Evolutionary conservation across 2,113 vertebrate species (phyloP).

Genomic region (human (Homo sapiens)): DNA sequence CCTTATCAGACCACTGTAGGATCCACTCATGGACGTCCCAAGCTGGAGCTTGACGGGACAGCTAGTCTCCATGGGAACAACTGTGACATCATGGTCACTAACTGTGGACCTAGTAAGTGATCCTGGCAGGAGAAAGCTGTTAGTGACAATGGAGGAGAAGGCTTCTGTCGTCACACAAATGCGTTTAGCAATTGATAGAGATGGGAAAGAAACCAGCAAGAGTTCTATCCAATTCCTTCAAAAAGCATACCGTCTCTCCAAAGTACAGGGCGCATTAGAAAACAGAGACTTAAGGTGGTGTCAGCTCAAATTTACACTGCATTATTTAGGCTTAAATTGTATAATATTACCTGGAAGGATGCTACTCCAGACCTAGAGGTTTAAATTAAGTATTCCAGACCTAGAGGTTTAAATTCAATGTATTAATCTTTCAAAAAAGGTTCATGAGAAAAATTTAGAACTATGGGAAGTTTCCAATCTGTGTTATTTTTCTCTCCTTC

Average conservation of each 20-base stretch:
- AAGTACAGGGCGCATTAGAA: not conserved
- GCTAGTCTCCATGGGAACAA: slow-evolving; percentile 82
- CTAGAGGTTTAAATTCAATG: not conserved
- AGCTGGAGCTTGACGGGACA: slow-evolving; percentile 78
- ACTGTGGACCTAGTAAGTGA: slow-evolving; percentile 79
- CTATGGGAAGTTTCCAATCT: not conserved
- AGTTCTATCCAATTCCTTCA: slow-evolving; percentile 47
- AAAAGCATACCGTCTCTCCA: slow-evolving; percentile 49
- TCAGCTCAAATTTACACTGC: not conserved
- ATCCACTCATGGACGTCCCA: slow-evolving; percentile 76
- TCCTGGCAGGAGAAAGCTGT: slow-evolving; percentile 74
- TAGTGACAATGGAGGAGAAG: slow-evolving; percentile 73
- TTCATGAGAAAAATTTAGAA: not conserved
- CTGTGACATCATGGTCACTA: slow-evolving; percentile 79
- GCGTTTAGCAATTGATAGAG: slow-evolving; percentile 63
- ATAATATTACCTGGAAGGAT: not conserved
- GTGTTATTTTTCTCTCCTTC: not conserved
- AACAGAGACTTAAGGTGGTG: not conserved
- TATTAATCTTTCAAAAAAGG: not conserved
- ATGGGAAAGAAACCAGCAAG: slow-evolving; percentile 71
- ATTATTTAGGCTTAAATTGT: not conserved
- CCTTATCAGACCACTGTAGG: slow-evolving; percentile 73
- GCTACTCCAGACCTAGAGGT: not conserved
- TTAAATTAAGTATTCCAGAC: not conserved
- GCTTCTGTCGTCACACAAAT: slow-evolving; percentile 75